A percentile compares a stretch with the other conserved stretches of the same genome.
phyloP scores from a whole-genome alignment of 2,888 invertebrate genomes.

The Hirudinaria manillensis region DNA sequence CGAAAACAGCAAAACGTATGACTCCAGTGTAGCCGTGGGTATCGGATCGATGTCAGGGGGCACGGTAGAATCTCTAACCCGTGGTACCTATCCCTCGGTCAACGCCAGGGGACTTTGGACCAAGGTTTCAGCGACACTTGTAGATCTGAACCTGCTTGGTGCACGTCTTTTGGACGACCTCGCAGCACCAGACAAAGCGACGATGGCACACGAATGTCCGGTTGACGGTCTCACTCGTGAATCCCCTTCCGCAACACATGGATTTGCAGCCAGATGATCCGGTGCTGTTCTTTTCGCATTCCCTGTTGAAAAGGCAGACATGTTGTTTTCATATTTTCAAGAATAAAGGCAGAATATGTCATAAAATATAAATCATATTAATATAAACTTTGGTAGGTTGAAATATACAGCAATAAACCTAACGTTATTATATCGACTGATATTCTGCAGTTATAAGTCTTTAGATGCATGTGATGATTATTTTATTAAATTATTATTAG shows the following conservation, averaged over 20 bases:
- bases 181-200: conserved; percentile 79
- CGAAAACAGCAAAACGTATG: too few species aligned
- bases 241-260: conserved; percentile 78
- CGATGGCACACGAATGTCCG: conserved; percentile 70
- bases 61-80: too few species aligned
- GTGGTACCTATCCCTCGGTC: too few species aligned
- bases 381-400: neutral
- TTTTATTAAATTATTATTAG: too few species aligned
- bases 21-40: too few species aligned
- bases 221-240: conserved; percentile 65
- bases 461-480: too few species aligned
- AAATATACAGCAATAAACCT: too few species aligned
- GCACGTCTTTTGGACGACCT: conserved; percentile 78
- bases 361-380: neutral
- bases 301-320: conserved; percentile 60
- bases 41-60: too few species aligned
- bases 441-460: too few species aligned
- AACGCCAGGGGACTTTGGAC: too few species aligned
- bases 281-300: conserved; percentile 62
- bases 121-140: conserved; percentile 59
- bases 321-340: neutral
- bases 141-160: conserved; percentile 66
- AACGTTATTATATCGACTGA: too few species aligned
- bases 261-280: conserved; percentile 70
- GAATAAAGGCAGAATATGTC: neutral